Evolutionary conservation across 2,113 vertebrate genomes (phyloP).

Genomic region (Pachypanchax playfairii): DNA sequence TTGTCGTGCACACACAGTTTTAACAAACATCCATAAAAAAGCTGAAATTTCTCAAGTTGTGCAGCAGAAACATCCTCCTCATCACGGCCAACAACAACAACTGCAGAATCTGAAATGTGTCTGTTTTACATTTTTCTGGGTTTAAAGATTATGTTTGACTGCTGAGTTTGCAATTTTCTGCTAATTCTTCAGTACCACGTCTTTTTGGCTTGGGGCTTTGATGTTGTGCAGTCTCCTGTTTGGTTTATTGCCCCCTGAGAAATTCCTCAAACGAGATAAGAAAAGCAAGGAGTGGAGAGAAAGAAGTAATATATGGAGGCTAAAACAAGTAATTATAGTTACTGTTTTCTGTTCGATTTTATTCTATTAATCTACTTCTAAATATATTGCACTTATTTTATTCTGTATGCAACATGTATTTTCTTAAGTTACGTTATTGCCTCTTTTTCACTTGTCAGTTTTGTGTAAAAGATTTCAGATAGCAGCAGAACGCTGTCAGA

Average conservation of each 20-base stretch:
- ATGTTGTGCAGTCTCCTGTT: constrained; percentile 6
- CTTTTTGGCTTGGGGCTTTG: background rate
- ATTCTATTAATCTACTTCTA: too few relatives aligned
- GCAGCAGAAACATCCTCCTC: too few relatives aligned
- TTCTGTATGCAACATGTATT: too few relatives aligned
- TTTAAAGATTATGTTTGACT: background rate
- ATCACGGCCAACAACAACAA: too few relatives aligned
- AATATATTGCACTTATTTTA: background rate
- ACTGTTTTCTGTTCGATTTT: constrained; percentile 1
- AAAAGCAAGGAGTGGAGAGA: constrained; percentile 22
- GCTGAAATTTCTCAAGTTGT: too few relatives aligned
- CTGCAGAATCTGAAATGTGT: too few relatives aligned
- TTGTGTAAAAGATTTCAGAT: constrained; percentile 51
- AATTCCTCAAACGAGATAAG: constrained; percentile 71
- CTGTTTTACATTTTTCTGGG: background rate
- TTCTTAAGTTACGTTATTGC: background rate
- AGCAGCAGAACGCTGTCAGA: constrained; percentile 15
- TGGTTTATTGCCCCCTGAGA: constrained; percentile 23
- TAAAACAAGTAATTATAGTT: too few relatives aligned
- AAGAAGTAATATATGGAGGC: constrained; percentile 3
- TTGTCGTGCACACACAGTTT: too few relatives aligned
- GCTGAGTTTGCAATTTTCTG: background rate
- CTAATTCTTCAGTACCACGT: background rate
- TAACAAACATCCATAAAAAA: too few relatives aligned
- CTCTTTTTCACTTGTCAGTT: background rate